phyloP scores from a whole-genome alignment of 2,113 vertebrate species.

The Syrrhaptes paradoxus region DNA sequence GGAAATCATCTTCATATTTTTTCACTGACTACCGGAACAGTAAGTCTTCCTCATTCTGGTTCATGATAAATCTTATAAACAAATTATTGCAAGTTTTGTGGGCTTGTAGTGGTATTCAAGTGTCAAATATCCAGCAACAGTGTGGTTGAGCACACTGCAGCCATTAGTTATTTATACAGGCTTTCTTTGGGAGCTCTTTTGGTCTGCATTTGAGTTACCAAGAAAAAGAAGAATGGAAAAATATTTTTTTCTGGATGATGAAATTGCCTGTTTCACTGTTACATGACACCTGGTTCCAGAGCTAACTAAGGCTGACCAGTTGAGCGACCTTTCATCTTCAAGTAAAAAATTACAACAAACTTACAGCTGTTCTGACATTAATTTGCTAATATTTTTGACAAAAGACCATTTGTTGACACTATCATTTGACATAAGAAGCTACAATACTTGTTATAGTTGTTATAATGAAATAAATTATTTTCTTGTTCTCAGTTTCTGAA shows the following conservation, averaged over 20 bases:
- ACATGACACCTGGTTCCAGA: neutral
- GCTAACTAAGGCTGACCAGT: neutral
- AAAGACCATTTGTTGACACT: neutral
- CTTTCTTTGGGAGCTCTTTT: neutral
- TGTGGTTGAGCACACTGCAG: rapidly evolving
- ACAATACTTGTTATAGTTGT: neutral
- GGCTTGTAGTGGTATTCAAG: neutral
- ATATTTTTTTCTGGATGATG: neutral
- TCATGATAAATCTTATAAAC: neutral
- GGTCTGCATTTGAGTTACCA: neutral
- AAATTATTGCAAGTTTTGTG: neutral
- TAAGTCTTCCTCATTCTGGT: neutral
- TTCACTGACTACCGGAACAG: neutral
- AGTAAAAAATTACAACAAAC: neutral
- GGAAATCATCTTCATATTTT: neutral
- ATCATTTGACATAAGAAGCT: neutral
- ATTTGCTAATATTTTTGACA: neutral
- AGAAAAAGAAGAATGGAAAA: neutral
- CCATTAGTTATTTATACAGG: neutral
- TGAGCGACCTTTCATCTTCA: neutral
- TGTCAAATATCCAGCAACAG: neutral
- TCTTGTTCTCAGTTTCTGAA: neutral
- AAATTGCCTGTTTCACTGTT: neutral
- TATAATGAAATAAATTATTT: neutral
- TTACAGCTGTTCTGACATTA: neutral